Base-by-base conservation (phyloP, 2,797 vertebrate species). In the Protonibea diacanthus region DNA sequence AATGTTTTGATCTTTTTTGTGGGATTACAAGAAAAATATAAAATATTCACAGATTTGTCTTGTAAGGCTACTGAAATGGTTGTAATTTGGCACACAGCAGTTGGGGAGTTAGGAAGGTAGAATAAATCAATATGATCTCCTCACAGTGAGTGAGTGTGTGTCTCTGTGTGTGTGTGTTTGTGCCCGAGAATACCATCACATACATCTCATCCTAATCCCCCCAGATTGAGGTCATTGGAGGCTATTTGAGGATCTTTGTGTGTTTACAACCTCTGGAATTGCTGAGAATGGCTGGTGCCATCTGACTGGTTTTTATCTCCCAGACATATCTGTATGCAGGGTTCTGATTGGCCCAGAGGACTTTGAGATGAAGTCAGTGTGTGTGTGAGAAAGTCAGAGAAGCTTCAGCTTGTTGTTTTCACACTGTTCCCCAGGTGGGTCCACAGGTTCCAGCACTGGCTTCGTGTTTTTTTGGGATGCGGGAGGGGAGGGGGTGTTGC, bases 201-300 rank as follows among this genome's bases (percentile, higher is more conserved):
- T 82, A 59, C 33, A 38, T 38, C 71, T 83, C 85, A 82, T 87
- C 84, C 71, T 91, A 93, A 91, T 94, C 92, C 91, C 70, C 3
- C 69, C 81, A 93, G 91, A 93, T 93, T 94, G 90, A 92, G 93
- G 93, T 92, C 92, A 92, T 65, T 72, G 63, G 74, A 38, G 86
- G 83, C 74, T 86, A 68, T 58, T 76, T 75, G 78, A 83, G 74
- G 80, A 91, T 90, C 81, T 88, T n/a, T 2, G 65, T 85, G 76
- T 88, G 82, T 92, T 90, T 86, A 90, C 75, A 83, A 76, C 83
- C 82, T 79, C 82, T 58, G 68, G 71, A 84, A 76, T 67, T n/a
- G 27, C 63, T 56, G n/a, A 81, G 71, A 85, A 85, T 74, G 75
- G 38, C 68, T 69, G 58, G 18, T 59, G 44, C 49, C 6, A 45